phyloP scores from a whole-genome alignment of 2,797 vertebrate genomes.

The Miichthys miiuy region DNA sequence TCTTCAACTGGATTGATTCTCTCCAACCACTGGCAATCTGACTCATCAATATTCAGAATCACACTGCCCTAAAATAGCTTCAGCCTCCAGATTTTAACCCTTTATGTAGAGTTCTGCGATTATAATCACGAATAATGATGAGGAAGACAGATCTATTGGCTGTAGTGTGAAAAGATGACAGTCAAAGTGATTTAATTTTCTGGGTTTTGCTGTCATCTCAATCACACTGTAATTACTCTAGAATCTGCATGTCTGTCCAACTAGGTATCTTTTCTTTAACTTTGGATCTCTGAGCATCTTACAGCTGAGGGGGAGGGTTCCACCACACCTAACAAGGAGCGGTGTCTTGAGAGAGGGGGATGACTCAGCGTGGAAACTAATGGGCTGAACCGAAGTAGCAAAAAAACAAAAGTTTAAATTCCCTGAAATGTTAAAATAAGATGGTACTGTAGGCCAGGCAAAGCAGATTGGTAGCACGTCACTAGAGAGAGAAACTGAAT shows the following conservation, averaged over 20 bases:
- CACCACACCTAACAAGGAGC: background rate
- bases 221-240: background rate
- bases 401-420: background rate
- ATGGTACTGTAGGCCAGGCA: background rate
- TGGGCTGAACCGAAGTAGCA: background rate
- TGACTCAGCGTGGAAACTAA: background rate
- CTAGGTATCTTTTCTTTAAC: background rate
- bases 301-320: background rate
- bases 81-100: constrained; percentile 64
- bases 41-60: constrained; percentile 81
- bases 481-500: background rate
- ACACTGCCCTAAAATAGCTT: constrained; percentile 66
- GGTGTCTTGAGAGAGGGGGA: background rate
- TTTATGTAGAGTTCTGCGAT: constrained; percentile 17
- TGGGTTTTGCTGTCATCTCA: background rate
- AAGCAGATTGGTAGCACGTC: background rate
- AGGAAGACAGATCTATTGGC: background rate
- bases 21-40: constrained; percentile 71
- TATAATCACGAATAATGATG: constrained; percentile 10
- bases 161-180: background rate
- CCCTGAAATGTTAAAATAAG: background rate
- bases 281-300: background rate
- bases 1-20: constrained; percentile 81
- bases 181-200: background rate
- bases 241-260: background rate